Conservation (phyloP, 2,113 vertebrate genomes). For the Oxyura jamaicensis region DNA sequence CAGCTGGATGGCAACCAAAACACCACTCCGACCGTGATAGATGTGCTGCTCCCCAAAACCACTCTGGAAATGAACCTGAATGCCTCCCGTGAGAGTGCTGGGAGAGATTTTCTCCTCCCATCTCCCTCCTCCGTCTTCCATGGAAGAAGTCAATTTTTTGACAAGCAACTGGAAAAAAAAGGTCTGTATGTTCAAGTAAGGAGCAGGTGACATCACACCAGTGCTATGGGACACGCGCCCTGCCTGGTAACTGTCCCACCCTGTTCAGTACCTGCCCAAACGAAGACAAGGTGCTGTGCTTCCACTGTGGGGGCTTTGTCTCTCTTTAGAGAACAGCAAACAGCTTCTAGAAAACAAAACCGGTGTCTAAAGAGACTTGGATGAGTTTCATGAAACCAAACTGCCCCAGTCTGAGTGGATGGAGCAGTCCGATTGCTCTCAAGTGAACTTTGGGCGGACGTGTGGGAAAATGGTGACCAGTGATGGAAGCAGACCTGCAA, state of each 20-base stretch:
- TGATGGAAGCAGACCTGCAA: neutral
- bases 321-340: neutral
- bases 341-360: neutral
- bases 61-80: neutral
- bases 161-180: neutral
- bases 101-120: neutral
- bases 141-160: neutral
- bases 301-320: neutral
- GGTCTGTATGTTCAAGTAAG: rapidly evolving
- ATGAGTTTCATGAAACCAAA: rapidly evolving
- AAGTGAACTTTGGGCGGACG: neutral
- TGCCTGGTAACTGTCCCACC: neutral
- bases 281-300: neutral
- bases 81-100: neutral
- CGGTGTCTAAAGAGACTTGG: rapidly evolving
- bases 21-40: neutral
- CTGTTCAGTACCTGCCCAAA: neutral
- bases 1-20: neutral
- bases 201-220: neutral
- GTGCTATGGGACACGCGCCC: neutral
- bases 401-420: rapidly evolving
- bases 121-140: neutral
- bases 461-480: neutral
- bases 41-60: neutral
- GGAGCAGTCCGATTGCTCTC: neutral